A percentile compares a stretch with the other conserved stretches of the same genome.
Conservation (phyloP, 1,140 invertebrate species). For the Drosophila repletoides region DNA sequence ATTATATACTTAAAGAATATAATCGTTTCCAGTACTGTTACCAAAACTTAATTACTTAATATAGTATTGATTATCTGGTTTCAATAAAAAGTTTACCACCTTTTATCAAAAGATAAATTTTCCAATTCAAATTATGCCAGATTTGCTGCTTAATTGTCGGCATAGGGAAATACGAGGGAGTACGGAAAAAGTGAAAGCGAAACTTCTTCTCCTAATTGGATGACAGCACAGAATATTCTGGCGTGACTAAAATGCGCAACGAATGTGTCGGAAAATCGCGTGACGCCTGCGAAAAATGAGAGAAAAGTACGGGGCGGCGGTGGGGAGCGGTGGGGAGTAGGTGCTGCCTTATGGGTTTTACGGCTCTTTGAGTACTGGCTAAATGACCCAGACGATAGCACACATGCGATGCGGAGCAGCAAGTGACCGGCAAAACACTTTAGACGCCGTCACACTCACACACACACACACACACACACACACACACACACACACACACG, state of each 20-base stretch:
- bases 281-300: constrained; percentile 28
- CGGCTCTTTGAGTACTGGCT: constrained; percentile 32
- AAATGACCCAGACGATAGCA: constrained; percentile 35
- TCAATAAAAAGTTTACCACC: too few species aligned
- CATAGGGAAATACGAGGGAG: too few species aligned
- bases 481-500: too few species aligned
- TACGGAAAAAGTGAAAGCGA: constrained; percentile 30
- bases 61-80: too few species aligned
- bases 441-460: constrained; percentile 3
- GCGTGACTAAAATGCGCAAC: constrained; percentile 27
- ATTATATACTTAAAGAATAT: too few species aligned
- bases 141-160: too few species aligned
- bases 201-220: constrained; percentile 39
- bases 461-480: too few species aligned
- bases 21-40: too few species aligned
- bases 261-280: constrained; percentile 29
- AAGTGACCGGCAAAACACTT: constrained; percentile 35
- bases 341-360: constrained; percentile 22
- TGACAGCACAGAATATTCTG: constrained; percentile 17
- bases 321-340: too few species aligned
- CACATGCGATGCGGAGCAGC: constrained; percentile 20
- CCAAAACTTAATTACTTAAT: too few species aligned
- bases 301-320: constrained; percentile 16
- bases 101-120: too few species aligned
- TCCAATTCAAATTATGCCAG: too few species aligned